phyloP scores from a whole-genome alignment of 2,797 vertebrate species.

The Poecilia velifera region DNA sequence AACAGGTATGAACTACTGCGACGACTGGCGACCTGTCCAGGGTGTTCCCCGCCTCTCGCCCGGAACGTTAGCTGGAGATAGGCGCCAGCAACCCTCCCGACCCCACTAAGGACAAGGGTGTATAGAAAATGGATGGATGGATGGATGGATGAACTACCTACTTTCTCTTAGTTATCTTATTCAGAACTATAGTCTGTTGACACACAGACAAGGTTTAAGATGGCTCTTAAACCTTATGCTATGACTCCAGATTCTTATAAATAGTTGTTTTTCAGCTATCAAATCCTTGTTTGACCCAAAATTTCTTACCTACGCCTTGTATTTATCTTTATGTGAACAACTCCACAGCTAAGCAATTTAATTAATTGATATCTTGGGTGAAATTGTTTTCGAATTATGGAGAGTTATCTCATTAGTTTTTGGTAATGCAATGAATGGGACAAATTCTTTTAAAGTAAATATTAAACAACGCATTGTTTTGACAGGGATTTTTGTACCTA shows the following conservation, averaged over 20 bases:
- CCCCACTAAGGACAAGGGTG: too few species aligned
- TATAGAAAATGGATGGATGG: too few species aligned
- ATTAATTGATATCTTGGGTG: neutral
- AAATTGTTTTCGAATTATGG: neutral
- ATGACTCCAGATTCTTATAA: neutral
- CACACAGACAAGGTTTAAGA: neutral
- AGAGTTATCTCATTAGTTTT: neutral
- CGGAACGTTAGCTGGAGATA: too few species aligned
- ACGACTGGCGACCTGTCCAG: too few species aligned
- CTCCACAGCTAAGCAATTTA: neutral
- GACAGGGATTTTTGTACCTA: conserved; percentile 32
- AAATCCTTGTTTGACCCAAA: neutral
- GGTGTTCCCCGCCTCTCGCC: too few species aligned
- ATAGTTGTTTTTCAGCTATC: neutral
- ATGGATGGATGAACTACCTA: neutral
- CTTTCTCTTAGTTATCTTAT: neutral
- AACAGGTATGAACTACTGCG: neutral
- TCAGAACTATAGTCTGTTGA: neutral
- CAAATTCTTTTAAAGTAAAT: conserved; percentile 17
- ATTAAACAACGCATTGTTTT: conserved; percentile 28
- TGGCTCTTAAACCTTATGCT: neutral
- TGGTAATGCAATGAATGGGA: neutral
- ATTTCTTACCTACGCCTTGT: neutral
- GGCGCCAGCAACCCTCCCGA: too few species aligned
- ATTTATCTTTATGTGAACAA: neutral